phyloP scores from a whole-genome alignment of 1,140 invertebrate genomes.

The Aphis craccivora region DNA sequence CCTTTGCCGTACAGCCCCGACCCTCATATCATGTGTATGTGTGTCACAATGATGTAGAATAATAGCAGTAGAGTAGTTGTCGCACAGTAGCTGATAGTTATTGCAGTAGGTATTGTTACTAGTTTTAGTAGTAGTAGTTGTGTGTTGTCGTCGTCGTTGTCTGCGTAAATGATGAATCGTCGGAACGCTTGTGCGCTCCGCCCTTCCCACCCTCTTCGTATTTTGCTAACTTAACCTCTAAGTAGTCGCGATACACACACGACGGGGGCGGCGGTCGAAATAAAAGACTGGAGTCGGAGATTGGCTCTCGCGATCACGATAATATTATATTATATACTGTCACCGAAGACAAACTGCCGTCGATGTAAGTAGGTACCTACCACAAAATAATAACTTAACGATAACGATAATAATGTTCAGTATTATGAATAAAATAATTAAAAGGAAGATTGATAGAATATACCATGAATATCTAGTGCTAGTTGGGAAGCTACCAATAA shows the following conservation, averaged over 20 bases:
- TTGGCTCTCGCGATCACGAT: neutral
- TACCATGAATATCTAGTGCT: too few species aligned
- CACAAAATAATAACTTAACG: neutral
- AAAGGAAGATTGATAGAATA: too few species aligned
- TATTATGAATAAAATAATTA: too few species aligned
- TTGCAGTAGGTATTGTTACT: slow-evolving; percentile 3
- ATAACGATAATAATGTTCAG: neutral
- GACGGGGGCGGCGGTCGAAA: neutral
- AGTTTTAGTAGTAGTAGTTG: neutral
- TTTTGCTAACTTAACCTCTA: neutral
- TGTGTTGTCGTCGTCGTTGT: neutral
- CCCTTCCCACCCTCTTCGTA: neutral
- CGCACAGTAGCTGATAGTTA: neutral
- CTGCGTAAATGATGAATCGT: slow-evolving; percentile 8
- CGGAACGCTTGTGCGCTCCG: neutral
- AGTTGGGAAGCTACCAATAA: too few species aligned
- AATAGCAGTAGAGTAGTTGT: neutral
- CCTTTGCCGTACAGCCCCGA: neutral
- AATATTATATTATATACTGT: neutral
- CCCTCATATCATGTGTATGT: neutral
- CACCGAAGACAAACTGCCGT: neutral
- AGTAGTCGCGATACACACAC: neutral
- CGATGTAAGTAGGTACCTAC: neutral
- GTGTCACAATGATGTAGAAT: neutral
- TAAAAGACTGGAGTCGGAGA: neutral